Percentiles rank a stretch among this genome's conserved stretches.
These are phyloP conservation scores for Aleiodes sp. DNA, from an alignment of 1,140 invertebrate species.

Conservation along the genomic window DNA sequence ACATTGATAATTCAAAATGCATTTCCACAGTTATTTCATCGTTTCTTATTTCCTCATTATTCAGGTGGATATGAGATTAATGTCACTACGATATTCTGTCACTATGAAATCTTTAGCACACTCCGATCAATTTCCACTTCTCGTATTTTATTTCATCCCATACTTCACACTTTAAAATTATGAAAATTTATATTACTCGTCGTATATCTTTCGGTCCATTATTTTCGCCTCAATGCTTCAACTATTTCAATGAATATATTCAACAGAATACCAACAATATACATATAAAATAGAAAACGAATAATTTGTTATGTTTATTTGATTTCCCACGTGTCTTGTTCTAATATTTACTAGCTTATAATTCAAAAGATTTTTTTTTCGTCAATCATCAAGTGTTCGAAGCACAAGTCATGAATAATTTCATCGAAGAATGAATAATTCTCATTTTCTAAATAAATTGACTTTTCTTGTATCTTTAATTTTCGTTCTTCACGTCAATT, in stretches of 20 bases:
- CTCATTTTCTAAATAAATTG: too few species aligned
- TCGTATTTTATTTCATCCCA: not conserved
- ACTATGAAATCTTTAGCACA: not conserved
- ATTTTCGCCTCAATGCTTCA: not conserved
- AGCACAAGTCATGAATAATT: not conserved
- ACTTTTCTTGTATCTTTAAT: too few species aligned
- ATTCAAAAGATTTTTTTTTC: too few species aligned
- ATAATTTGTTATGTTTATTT: not conserved
- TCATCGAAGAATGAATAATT: too few species aligned
- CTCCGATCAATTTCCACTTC: not conserved
- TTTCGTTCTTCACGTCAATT: too few species aligned
- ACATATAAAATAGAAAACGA: not conserved
- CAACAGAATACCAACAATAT: not conserved
- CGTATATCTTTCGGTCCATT: not conserved
- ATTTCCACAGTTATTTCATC: not conserved
- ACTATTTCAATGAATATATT: conserved; percentile 12
- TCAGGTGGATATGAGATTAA: conserved; percentile 45
- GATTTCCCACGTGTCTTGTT: conserved; percentile 15
- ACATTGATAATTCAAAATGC: not conserved
- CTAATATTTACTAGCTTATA: not conserved
- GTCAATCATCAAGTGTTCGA: too few species aligned
- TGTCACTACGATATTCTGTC: conserved; percentile 41
- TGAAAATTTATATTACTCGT: not conserved
- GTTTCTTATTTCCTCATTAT: conserved; percentile 26
- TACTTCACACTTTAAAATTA: not conserved